Evolutionary conservation across 2,888 invertebrate species (phyloP).

Genomic region (Operophtera brumata): DNA sequence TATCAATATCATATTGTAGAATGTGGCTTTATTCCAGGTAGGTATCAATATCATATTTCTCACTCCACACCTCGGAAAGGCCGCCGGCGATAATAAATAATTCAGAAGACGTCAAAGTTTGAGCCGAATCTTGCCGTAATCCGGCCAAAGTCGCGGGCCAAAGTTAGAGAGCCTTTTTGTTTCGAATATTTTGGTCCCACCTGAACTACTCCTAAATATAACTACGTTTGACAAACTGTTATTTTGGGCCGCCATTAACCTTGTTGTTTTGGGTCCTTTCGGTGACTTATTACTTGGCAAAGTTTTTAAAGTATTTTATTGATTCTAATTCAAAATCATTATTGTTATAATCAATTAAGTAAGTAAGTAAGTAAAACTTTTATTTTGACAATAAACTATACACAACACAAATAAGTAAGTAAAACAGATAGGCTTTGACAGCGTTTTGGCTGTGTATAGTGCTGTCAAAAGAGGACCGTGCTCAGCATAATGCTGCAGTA

Average conservation of each 20-base stretch:
- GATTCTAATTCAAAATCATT: too few species aligned
- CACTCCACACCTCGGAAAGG: conserved; percentile 1
- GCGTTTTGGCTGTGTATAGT: too few species aligned
- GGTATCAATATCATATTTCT: conserved; percentile 10
- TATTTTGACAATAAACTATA: too few species aligned
- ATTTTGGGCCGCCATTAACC: not conserved
- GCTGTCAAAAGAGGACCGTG: too few species aligned
- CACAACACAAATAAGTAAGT: too few species aligned
- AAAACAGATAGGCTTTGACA: too few species aligned
- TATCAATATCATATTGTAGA: conserved; percentile 9
- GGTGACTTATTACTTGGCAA: not conserved
- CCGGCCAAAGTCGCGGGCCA: conserved; percentile 28
- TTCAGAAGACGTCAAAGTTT: conserved; percentile 32
- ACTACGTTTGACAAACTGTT: conserved; percentile 27
- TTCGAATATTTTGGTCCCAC: conserved; percentile 24
- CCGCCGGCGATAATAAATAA: conserved; percentile 32
- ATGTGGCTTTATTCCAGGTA: not conserved
- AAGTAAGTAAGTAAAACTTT: too few species aligned
- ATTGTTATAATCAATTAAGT: too few species aligned
- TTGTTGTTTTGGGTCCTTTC: not conserved
- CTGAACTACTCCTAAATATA: conserved; percentile 24
- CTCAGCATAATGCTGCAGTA: too few species aligned
- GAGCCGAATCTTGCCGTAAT: conserved; percentile 28
- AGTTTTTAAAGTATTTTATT: not conserved
- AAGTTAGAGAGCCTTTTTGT: conserved; percentile 32